Conservation (phyloP, 1,140 invertebrate genomes). For the Conus ventricosus region DNA sequence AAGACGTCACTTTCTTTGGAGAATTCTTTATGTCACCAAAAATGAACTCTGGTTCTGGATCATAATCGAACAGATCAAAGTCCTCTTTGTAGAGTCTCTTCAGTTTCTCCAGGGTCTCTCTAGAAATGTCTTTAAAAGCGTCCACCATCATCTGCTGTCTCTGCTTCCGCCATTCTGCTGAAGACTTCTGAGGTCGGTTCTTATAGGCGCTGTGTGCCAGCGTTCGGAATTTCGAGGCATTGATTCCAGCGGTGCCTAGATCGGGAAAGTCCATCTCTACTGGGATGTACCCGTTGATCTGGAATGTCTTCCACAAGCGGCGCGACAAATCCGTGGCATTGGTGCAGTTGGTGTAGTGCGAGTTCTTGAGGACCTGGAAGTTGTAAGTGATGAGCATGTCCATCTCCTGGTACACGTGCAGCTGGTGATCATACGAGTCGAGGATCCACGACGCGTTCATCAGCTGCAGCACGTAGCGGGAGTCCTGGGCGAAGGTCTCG, state of each 20-base stretch:
- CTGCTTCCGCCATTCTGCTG: slow-evolving; percentile 20
- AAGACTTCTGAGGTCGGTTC: background rate
- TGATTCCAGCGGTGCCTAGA: background rate
- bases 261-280: slow-evolving; percentile 27
- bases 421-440: slow-evolving; percentile 1
- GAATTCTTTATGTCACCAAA: background rate
- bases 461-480: slow-evolving; percentile 29
- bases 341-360: slow-evolving; percentile 38
- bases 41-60: slow-evolving; percentile 7
- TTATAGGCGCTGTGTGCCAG: slow-evolving; percentile 22
- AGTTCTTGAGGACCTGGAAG: slow-evolving; percentile 33
- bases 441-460: slow-evolving; percentile 37
- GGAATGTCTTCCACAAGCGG: slow-evolving; percentile 48
- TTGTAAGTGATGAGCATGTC: slow-evolving; percentile 49
- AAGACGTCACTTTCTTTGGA: background rate
- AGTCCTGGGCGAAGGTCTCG: slow-evolving; percentile 50
- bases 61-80: slow-evolving; percentile 38
- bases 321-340: slow-evolving; percentile 34
- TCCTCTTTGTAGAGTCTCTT: slow-evolving; percentile 19
- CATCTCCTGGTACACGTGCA: slow-evolving; percentile 41
- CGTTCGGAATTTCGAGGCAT: background rate
- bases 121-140: slow-evolving; percentile 29
- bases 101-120: slow-evolving; percentile 13
- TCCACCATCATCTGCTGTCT: slow-evolving; percentile 25
- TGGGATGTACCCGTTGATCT: slow-evolving; percentile 51